Percentiles rank a stretch among this genome's conserved stretches.
Conservation (phyloP, 2,113 vertebrate species). For the Cololabis saira region DNA sequence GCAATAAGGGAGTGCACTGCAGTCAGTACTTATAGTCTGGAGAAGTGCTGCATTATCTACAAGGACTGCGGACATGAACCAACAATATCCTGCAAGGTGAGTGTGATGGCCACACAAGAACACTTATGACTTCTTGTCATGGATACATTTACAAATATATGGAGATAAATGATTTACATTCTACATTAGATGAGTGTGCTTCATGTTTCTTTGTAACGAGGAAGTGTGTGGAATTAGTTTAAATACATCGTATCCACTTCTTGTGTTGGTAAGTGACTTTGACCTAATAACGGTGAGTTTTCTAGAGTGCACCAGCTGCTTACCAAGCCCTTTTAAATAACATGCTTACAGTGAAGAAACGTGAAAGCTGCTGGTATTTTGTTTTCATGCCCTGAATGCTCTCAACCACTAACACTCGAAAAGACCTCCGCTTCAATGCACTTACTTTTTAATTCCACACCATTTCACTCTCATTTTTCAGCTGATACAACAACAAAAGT, state of each 20-base stretch:
- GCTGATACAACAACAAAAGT: conserved; percentile 6
- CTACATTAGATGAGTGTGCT: too few relatives aligned
- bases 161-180: too few relatives aligned
- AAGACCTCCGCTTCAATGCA: conserved; percentile 18
- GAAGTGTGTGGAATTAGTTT: conserved; percentile 11
- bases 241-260: conserved; percentile 9
- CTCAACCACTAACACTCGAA: conserved; percentile 19
- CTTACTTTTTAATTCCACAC: conserved; percentile 34
- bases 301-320: conserved; percentile 50
- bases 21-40: too few relatives aligned
- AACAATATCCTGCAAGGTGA: too few relatives aligned
- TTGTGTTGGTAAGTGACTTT: conserved; percentile 48
- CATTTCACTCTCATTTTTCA: conserved; percentile 43
- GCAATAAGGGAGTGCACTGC: too few relatives aligned
- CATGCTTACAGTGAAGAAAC: conserved; percentile 2
- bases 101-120: too few relatives aligned
- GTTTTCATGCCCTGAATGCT: conserved; percentile 19
- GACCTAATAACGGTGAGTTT: conserved; percentile 55
- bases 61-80: too few relatives aligned
- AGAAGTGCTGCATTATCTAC: too few relatives aligned
- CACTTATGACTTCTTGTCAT: too few relatives aligned
- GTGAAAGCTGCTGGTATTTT: conserved; percentile 31
- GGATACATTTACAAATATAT: too few relatives aligned
- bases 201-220: conserved; percentile 25
- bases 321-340: conserved; percentile 41